Percentiles rank a stretch among this genome's conserved stretches.
Conservation (phyloP, 2,113 vertebrate species). For the Pseudopodoces humilis region DNA sequence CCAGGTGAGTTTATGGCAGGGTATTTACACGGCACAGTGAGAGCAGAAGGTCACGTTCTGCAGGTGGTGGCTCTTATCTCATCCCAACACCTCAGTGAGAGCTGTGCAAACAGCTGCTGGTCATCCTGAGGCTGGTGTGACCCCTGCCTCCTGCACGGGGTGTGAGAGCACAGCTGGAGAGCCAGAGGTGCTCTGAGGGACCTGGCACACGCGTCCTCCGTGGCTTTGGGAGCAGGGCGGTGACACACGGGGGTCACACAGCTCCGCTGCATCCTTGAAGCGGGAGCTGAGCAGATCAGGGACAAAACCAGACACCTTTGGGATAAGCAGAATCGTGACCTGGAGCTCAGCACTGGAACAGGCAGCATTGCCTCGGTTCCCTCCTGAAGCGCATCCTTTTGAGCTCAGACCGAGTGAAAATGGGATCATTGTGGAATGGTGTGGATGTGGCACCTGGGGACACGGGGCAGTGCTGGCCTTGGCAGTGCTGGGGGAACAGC, state of each 20-base stretch:
- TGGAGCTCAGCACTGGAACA: not conserved
- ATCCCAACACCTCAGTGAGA: fast-evolving
- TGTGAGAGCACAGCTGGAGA: not conserved
- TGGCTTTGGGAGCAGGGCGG: not conserved
- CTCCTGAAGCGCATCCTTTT: not conserved
- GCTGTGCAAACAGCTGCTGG: not conserved
- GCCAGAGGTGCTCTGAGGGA: not conserved
- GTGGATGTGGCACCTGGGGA: not conserved
- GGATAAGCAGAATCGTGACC: fast-evolving
- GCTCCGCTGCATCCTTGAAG: not conserved
- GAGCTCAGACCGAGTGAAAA: not conserved
- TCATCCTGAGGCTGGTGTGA: fast-evolving
- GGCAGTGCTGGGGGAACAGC: not conserved
- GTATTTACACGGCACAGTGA: not conserved
- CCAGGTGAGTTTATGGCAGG: not conserved
- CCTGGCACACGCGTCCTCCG: fast-evolving
- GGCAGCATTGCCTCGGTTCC: fast-evolving
- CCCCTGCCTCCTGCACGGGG: not conserved
- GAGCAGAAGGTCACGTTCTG: not conserved
- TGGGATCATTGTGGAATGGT: fast-evolving
- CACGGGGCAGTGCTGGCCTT: not conserved
- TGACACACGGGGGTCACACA: not conserved
- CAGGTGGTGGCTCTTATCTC: not conserved
- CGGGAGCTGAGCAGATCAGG: not conserved
- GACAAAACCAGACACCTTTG: fast-evolving